A percentile compares a stretch with the other conserved stretches of the same genome.
phyloP scores from a whole-genome alignment of 2,888 invertebrate species.

The Drosophila mayaguana region DNA sequence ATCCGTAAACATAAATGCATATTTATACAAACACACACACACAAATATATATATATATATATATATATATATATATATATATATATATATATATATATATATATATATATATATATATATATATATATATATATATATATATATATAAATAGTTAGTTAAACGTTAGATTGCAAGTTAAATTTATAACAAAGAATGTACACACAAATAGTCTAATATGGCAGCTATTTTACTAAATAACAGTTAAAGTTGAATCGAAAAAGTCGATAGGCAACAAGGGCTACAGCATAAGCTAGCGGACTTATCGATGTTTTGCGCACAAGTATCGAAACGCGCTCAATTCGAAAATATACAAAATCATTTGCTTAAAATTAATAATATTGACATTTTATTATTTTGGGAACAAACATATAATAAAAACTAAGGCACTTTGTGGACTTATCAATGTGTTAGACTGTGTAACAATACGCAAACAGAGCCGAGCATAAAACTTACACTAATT shows the following conservation, averaged over 20 bases:
- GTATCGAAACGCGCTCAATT: not conserved
- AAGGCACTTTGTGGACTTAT: constrained; percentile 31
- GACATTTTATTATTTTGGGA: constrained; percentile 17
- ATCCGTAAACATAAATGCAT: constrained; percentile 38
- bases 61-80: constrained; percentile 54
- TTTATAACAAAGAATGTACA: constrained; percentile 56
- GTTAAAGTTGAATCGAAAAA: constrained; percentile 11
- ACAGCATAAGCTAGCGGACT: not conserved
- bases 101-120: constrained; percentile 50
- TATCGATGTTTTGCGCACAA: constrained; percentile 14
- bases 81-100: constrained; percentile 60
- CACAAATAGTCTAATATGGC: constrained; percentile 41
- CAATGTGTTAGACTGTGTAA: constrained; percentile 43
- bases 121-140: constrained; percentile 50
- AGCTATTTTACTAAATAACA: constrained; percentile 13
- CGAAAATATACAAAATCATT: not conserved
- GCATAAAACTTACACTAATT: constrained; percentile 41
- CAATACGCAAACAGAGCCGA: constrained; percentile 38
- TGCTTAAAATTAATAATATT: constrained; percentile 32
- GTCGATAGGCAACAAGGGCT: constrained; percentile 28
- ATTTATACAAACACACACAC: constrained; percentile 46
- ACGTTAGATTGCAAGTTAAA: constrained; percentile 74
- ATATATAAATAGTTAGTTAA: constrained; percentile 70
- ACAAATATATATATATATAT: constrained; percentile 32
- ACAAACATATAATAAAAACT: constrained; percentile 41